Conservation (phyloP, 2,888 invertebrate species). For the Ectemnius cavifrons region DNA sequence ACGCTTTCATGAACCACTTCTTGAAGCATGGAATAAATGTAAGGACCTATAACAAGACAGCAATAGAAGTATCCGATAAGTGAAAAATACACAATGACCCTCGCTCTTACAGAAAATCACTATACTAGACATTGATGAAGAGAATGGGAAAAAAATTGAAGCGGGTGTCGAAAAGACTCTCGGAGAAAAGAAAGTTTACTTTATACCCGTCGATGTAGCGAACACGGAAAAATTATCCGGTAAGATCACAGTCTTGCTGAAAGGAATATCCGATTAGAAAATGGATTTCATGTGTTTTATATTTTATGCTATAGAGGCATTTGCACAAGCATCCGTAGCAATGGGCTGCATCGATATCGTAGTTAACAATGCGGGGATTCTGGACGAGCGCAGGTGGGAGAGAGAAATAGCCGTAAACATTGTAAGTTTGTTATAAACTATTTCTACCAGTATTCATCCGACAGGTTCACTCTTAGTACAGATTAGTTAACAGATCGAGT, state of each 20-base stretch:
- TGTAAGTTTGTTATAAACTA: slow-evolving; percentile 78
- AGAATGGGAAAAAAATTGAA: slow-evolving; percentile 54
- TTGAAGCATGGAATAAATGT: slow-evolving; percentile 71
- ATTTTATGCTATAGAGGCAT: slow-evolving; percentile 81
- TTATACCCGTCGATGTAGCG: slow-evolving; percentile 68
- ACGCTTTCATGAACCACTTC: slow-evolving; percentile 71
- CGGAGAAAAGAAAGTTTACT: slow-evolving; percentile 65
- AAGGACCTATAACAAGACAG: slow-evolving; percentile 36
- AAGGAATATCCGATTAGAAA: not conserved
- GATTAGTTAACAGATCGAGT: not conserved
- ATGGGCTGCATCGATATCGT: slow-evolving; percentile 87
- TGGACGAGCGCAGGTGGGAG: slow-evolving; percentile 88
- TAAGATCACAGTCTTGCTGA: slow-evolving; percentile 43
- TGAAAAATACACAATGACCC: not conserved
- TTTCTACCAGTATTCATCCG: slow-evolving; percentile 39
- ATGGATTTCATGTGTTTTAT: no score
- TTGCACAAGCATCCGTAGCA: slow-evolving; percentile 83
- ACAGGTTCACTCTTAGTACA: slow-evolving; percentile 3
- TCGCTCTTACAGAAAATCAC: slow-evolving; percentile 62
- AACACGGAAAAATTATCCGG: slow-evolving; percentile 62
- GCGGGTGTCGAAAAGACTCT: slow-evolving; percentile 65
- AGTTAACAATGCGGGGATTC: slow-evolving; percentile 88
- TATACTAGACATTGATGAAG: slow-evolving; percentile 67
- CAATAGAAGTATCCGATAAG: not conserved
- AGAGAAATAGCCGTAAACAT: slow-evolving; percentile 87